Base-by-base conservation (phyloP, 2,113 vertebrate species). In the Grus americana region DNA sequence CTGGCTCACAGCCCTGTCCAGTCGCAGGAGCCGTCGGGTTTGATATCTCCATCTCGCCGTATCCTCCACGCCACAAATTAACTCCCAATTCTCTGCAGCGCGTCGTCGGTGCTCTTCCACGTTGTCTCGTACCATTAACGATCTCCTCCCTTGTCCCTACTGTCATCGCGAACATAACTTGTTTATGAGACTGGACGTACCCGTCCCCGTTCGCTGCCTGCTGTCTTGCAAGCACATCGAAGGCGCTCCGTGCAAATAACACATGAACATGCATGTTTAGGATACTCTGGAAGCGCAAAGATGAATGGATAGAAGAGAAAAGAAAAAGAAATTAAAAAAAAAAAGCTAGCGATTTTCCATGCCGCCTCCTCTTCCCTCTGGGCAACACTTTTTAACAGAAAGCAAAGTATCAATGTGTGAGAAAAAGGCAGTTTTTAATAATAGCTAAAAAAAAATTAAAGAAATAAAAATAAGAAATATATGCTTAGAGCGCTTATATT, bases 61-160 rank as follows among this genome's bases (percentile, higher is more conserved):
- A 18, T 6, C 34, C 2, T 2, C 34, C 55, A 85, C 70, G 46
- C 26, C 17, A 44, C 50, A 70, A 34, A 84, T 54, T 21, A 79
- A 58, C 24, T 24, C 55, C 55, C 34, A 52, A 0, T 10, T 63
- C 55, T 68, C 66, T n/a, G 42, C 38, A 46, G 15, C 26, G 10
- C 3, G 17, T 20, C 15, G 55, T 40, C 1, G 0, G 42, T 32
- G 75, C 34, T 70, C 59, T 47, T 81, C 44, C 61, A 46, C 0
- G 2, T 6, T 2, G 0, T 6, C 74, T 68, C 0, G 0, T 74
- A 32, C 18, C 1, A 0, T n/a, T 46, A 52, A 70, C 1, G 0
- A 61, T 34, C 57, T 92, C 68, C n/a, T 71, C 44, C 38, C 44
- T 44, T 30, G 57, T 34, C 75, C 79, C 68, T 34, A 15, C n/a